A percentile compares a stretch with the other conserved stretches of the same genome.
These are phyloP conservation scores for Leucophenga maculata DNA, from an alignment of 2,888 invertebrate genomes.

Conservation along the genomic window DNA sequence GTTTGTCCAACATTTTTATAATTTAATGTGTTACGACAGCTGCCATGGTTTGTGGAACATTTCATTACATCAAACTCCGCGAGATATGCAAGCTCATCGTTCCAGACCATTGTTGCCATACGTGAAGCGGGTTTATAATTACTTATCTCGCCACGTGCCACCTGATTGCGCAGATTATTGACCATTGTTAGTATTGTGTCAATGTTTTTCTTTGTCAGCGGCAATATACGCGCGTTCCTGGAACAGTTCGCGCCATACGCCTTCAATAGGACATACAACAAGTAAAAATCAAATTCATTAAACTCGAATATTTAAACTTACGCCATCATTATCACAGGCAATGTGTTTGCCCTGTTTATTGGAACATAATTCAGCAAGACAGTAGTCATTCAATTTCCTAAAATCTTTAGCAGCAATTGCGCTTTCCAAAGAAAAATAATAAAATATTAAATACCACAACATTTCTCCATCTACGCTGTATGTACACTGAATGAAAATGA, in stretches of 20 bases:
- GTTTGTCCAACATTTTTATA: constrained; percentile 1
- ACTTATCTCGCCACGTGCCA: constrained; percentile 28
- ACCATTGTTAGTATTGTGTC: background rate
- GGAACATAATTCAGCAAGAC: background rate
- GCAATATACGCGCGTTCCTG: too few relatives aligned
- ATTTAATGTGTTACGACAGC: background rate
- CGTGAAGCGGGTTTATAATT: constrained; percentile 17
- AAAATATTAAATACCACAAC: too few relatives aligned
- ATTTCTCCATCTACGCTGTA: too few relatives aligned
- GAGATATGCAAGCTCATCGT: constrained; percentile 18
- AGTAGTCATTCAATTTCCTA: background rate
- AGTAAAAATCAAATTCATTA: too few relatives aligned
- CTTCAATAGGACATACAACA: background rate
- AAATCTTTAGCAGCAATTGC: too few relatives aligned
- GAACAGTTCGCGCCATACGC: background rate
- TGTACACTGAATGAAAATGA: too few relatives aligned
- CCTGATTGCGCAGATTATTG: constrained; percentile 30
- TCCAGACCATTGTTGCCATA: constrained; percentile 23
- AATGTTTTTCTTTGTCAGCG: too few relatives aligned
- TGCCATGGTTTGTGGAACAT: background rate
- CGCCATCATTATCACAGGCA: background rate
- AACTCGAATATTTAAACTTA: background rate
- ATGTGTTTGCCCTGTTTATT: background rate
- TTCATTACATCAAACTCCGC: constrained; percentile 8
- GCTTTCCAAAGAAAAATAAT: too few relatives aligned